A percentile compares a stretch with the other conserved stretches of the same genome.
Evolutionary conservation across 2,888 invertebrate genomes (phyloP).

Genomic region (Empis stercorea): DNA sequence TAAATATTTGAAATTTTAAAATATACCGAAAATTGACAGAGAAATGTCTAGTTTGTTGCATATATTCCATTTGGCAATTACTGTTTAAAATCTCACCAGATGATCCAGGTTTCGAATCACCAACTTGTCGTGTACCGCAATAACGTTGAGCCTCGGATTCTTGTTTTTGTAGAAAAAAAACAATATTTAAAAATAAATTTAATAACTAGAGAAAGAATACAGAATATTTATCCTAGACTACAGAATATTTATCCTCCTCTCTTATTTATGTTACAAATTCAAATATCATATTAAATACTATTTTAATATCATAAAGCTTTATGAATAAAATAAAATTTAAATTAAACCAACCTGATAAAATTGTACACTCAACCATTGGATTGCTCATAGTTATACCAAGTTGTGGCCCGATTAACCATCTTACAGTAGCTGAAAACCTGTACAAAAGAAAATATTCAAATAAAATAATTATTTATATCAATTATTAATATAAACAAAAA

Average conservation of each 20-base stretch:
- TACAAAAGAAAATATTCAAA: not conserved
- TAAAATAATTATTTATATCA: not conserved
- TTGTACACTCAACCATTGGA: conserved; percentile 60
- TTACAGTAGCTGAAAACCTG: conserved; percentile 64
- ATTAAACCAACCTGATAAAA: conserved; percentile 28
- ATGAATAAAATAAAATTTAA: no score
- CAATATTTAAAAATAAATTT: no score
- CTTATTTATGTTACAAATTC: no score
- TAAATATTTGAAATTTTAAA: no score
- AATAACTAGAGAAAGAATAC: no score
- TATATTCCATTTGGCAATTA: conserved; percentile 89
- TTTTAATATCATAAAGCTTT: no score
- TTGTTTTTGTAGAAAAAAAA: no score
- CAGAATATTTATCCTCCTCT: no score
- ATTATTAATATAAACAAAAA: not conserved
- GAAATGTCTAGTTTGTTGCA: conserved; percentile 71
- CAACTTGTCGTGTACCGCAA: conserved; percentile 28
- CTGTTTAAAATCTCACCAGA: conserved; percentile 95
- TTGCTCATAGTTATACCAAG: conserved; percentile 89
- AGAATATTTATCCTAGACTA: no score
- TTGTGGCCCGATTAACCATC: conserved; percentile 82
- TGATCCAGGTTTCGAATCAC: conserved; percentile 27
- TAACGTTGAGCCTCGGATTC: conserved; percentile 58
- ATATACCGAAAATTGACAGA: conserved; percentile 71
- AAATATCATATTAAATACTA: no score